These are phyloP conservation scores for Agelaius tricolor DNA, from an alignment of 2,113 vertebrate genomes.

Conservation along the genomic window DNA sequence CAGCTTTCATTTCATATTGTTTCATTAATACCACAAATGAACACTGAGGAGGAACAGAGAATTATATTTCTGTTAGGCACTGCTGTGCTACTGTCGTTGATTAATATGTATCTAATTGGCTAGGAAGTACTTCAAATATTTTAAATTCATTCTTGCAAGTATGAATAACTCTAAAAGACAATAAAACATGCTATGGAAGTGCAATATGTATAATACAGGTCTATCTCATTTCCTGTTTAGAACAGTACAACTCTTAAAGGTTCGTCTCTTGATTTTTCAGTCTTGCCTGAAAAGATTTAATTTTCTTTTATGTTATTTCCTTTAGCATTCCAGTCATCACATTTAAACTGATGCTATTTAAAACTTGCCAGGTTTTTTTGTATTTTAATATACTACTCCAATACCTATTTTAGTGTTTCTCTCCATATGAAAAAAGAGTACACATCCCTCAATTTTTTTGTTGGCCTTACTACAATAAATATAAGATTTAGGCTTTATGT, in stretches of 20 bases:
- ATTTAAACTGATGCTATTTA: neutral
- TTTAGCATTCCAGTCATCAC: neutral
- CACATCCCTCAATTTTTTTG: neutral
- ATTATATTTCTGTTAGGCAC: neutral
- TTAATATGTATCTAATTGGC: neutral
- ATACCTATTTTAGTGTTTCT: neutral
- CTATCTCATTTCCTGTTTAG: neutral
- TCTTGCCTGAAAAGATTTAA: neutral
- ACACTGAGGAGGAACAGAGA: neutral
- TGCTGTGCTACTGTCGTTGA: neutral
- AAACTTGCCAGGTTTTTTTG: neutral
- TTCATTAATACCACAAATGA: neutral
- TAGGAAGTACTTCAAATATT: neutral
- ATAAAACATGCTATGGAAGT: neutral
- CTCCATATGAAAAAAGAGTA: neutral
- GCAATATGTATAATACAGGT: accelerated
- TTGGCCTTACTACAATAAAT: neutral
- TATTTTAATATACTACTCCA: neutral
- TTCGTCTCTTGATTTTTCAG: neutral
- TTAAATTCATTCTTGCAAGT: neutral
- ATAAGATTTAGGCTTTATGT: neutral
- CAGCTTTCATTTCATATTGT: neutral
- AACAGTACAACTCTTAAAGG: neutral
- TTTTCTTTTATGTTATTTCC: neutral
- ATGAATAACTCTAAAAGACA: neutral